Base-by-base conservation (phyloP, 2,797 vertebrate species). In the Centroberyx gerrardi region DNA sequence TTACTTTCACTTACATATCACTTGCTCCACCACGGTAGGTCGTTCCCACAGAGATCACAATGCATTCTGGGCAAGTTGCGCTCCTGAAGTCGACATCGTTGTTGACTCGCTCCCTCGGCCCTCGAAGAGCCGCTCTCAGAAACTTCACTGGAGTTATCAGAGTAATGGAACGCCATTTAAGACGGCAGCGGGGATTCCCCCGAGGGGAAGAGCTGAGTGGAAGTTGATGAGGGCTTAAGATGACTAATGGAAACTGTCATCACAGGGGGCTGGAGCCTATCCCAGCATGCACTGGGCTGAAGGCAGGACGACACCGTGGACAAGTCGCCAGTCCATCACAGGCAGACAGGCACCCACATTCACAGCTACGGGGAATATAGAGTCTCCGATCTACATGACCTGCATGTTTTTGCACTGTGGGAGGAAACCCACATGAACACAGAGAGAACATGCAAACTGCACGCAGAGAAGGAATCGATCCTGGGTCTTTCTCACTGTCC, bases 201-300 rank as follows among this genome's bases (percentile, higher is more conserved):
- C 2, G 0, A 46, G 46, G 42, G 61, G 60, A 22, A 44, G 2
- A 36, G 36, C 17, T 1, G 27, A 69, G 61, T 14, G 63, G 53
- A 52, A 55, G 46, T 18, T 59, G 78, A 79, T 58, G 62, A 72
- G 44, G 38, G 66, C 60, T 74, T 66, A 51, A 83, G 63, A 89
- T 87, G 61, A 88, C 49, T 75, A 74, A 86, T 76, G 72, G 68
- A 64, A 67, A 3, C 10, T 66, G 58, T 68, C 29, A 17, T 74
- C 68, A 22, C 54, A 79, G 67, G n/a, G 36, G 33, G 13, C 52
- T 44, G 48, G 61, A 60, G 49, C 8, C 4, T 38, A 38, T 82
- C 15, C 62, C 44, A 67, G 27, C 56, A 65, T 76, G 60, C 18
- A 60, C 14, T 33, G 22, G 58, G 28, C 42, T 13, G 62, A 29